Conservation (phyloP, 2,888 invertebrate genomes). For the Nesidiocoris tenuis region DNA sequence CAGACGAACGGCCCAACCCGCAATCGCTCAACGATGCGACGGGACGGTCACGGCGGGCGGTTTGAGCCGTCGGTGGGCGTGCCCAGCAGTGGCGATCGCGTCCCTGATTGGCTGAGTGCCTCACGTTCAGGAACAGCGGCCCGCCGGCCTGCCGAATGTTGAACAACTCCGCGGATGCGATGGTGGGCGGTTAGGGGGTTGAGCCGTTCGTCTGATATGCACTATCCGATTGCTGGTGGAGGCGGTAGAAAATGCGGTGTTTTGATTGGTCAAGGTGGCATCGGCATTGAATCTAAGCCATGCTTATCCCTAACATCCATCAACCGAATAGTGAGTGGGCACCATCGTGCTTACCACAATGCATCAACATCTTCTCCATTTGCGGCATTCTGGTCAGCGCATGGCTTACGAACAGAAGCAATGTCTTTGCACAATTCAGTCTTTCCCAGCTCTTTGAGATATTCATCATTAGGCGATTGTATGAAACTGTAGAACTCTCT, state of each 20-base stretch:
- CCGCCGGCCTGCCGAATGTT: not conserved
- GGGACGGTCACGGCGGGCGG: no score
- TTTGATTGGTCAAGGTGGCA: not conserved
- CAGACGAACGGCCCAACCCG: no score
- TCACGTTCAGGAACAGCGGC: not conserved
- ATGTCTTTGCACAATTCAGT: no score
- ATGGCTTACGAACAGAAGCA: no score
- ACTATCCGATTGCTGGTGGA: no score
- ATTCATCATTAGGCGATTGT: not conserved
- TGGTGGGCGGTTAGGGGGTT: no score
- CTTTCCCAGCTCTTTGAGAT: no score
- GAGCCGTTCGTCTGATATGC: no score
- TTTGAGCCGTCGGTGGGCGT: no score
- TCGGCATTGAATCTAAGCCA: not conserved
- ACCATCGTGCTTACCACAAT: not conserved
- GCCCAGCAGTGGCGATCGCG: not conserved
- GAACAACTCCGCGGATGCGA: not conserved
- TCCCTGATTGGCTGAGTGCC: not conserved
- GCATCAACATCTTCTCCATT: no score
- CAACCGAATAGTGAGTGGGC: not conserved
- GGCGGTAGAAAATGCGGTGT: not conserved
- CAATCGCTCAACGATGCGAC: no score
- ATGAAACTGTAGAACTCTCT: not conserved
- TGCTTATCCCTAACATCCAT: not conserved
- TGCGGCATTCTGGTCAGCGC: no score